Conservation (phyloP, 2,888 invertebrate species). For the Hypomecis atomaria region DNA sequence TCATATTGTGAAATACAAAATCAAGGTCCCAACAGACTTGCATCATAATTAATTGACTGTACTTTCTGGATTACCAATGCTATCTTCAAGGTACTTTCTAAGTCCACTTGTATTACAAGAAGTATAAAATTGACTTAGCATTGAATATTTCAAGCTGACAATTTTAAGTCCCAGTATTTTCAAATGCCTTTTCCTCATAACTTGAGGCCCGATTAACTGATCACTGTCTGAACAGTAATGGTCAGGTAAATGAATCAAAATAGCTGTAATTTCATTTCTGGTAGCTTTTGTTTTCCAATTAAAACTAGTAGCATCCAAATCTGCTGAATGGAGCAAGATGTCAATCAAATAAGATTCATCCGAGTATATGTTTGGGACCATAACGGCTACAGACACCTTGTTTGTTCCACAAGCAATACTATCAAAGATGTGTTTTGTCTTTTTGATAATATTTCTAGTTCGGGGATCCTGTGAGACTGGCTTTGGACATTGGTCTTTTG, state of each 20-base stretch:
- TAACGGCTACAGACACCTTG: conserved; percentile 77
- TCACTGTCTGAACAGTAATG: conserved; percentile 85
- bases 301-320: conserved; percentile 66
- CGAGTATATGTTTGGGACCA: conserved; percentile 82
- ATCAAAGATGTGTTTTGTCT: conserved; percentile 72
- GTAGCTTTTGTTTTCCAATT: conserved; percentile 74
- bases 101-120: conserved; percentile 76
- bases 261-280: conserved; percentile 79
- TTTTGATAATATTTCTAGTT: conserved; percentile 77
- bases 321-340: conserved; percentile 82
- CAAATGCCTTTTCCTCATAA: conserved; percentile 86
- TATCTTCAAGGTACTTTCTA: conserved; percentile 78
- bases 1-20: neutral
- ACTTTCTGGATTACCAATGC: conserved; percentile 68
- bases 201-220: conserved; percentile 85
- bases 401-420: conserved; percentile 73
- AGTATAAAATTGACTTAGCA: conserved; percentile 76
- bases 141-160: conserved; percentile 82
- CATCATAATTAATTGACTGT: conserved; percentile 18
- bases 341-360: conserved; percentile 86
- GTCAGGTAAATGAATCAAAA: conserved; percentile 87
- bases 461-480: conserved; percentile 82
- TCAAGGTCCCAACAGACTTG: no score
- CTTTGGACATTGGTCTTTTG: conserved; percentile 79
- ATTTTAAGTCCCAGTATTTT: conserved; percentile 86